phyloP scores from a whole-genome alignment of 2,113 vertebrate genomes.

The Platichthys flesus region DNA sequence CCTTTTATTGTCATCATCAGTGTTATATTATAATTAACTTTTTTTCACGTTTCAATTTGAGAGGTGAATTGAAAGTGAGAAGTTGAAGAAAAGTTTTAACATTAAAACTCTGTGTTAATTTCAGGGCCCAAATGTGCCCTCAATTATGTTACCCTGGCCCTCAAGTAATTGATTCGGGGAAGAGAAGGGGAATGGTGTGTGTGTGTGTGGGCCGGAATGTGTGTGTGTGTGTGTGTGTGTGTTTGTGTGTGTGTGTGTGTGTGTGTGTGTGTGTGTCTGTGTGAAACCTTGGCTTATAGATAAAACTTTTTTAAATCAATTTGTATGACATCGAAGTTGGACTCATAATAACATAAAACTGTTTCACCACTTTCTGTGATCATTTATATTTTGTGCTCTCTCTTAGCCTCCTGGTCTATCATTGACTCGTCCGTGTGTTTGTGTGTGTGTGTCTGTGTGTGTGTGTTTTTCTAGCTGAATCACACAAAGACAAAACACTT shows the following conservation, averaged over 20 bases:
- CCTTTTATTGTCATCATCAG: slow-evolving; percentile 7
- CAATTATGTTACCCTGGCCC: slow-evolving; percentile 68
- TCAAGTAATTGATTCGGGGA: slow-evolving; percentile 70
- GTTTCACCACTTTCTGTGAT: slow-evolving; percentile 33
- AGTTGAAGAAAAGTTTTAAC: slow-evolving; percentile 49
- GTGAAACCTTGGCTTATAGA: slow-evolving; percentile 65
- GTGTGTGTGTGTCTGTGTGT: slow-evolving; percentile 4
- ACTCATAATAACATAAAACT: slow-evolving; percentile 33
- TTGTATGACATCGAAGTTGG: slow-evolving; percentile 5
- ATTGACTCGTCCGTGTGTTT: slow-evolving; percentile 34
- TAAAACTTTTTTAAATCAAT: slow-evolving; percentile 3
- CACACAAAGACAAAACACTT: slow-evolving; percentile 38
- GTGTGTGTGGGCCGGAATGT: background rate
- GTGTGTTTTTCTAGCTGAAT: background rate
- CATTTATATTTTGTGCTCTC: slow-evolving; percentile 34
- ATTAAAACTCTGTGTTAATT: slow-evolving; percentile 63
- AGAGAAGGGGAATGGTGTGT: slow-evolving; percentile 33
- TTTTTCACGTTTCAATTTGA: slow-evolving; percentile 38
- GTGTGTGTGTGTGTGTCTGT: slow-evolving; percentile 41
- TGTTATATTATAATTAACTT: background rate
- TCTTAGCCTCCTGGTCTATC: slow-evolving; percentile 16
- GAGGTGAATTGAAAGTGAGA: slow-evolving; percentile 50
- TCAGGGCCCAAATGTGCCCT: slow-evolving; percentile 67
- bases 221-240: slow-evolving; percentile 17
- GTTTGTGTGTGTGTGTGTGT: background rate